Evolutionary conservation across 2,888 invertebrate genomes (phyloP).

Genomic region (Limnephilus marmoratus): DNA sequence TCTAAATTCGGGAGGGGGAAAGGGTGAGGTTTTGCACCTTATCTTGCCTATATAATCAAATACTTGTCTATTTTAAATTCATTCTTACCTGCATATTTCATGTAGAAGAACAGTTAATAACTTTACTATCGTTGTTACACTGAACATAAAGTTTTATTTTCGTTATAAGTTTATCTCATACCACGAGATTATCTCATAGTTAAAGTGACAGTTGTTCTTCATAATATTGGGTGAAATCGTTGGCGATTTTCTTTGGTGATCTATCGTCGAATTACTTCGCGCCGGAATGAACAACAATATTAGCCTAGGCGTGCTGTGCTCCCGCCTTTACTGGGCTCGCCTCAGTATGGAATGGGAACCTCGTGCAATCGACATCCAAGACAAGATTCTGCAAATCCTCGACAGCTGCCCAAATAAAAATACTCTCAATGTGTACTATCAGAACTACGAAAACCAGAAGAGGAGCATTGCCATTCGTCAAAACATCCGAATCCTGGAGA

Average conservation of each 20-base stretch:
- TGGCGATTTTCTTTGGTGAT: not conserved
- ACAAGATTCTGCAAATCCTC: not conserved
- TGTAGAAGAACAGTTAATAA: no score
- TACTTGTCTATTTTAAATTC: no score
- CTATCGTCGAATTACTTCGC: not conserved
- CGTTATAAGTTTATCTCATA: no score
- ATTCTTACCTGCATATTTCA: no score
- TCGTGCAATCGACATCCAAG: not conserved
- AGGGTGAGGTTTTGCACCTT: no score
- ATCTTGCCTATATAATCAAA: no score
- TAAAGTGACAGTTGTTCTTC: not conserved
- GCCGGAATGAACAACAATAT: not conserved
- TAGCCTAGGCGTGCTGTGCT: not conserved
- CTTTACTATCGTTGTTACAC: no score
- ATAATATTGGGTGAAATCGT: not conserved
- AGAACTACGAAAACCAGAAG: not conserved
- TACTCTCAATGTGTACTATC: not conserved
- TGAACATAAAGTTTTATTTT: no score
- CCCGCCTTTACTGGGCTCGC: not conserved
- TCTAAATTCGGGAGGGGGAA: no score
- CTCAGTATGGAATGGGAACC: not conserved
- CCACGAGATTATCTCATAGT: not conserved
- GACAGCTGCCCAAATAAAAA: not conserved
- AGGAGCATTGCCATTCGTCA: not conserved
- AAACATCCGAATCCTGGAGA: not conserved